Evolutionary conservation across 1,140 invertebrate species (phyloP).

Genomic region (Dufourea novaeangliae): DNA sequence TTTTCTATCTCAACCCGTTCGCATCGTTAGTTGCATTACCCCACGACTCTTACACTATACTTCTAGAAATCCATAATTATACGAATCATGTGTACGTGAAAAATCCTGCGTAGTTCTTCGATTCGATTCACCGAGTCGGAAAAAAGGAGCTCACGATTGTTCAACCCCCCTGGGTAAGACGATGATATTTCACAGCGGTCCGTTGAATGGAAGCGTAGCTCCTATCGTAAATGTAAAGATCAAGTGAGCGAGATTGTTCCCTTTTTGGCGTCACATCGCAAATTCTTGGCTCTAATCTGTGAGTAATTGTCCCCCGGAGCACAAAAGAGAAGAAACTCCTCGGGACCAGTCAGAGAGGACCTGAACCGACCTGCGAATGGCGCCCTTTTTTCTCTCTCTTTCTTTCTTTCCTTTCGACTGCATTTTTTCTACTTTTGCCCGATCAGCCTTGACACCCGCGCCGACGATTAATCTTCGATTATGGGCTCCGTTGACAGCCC

Average conservation of each 20-base stretch:
- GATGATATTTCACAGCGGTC: slow-evolving; percentile 70
- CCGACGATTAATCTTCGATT: slow-evolving; percentile 75
- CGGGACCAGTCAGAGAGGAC: slow-evolving; percentile 38
- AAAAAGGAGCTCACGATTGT: slow-evolving; percentile 36
- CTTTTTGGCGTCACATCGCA: slow-evolving; percentile 65
- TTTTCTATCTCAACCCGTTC: background rate
- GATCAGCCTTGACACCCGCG: slow-evolving; percentile 56
- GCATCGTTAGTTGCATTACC: background rate
- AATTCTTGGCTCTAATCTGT: slow-evolving; percentile 76
- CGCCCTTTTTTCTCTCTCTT: slow-evolving; percentile 41
- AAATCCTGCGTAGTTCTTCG: slow-evolving; percentile 11
- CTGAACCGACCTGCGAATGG: slow-evolving; percentile 36
- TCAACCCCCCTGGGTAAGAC: slow-evolving; percentile 60
- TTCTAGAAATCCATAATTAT: slow-evolving; percentile 21
- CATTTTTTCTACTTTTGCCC: slow-evolving; percentile 42
- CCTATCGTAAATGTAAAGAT: slow-evolving; percentile 74
- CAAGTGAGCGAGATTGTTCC: slow-evolving; percentile 69
- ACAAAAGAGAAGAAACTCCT: slow-evolving; percentile 63
- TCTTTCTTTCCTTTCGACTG: background rate
- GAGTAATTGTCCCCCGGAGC: slow-evolving; percentile 73
- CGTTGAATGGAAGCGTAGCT: slow-evolving; percentile 55
- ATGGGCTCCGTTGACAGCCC: slow-evolving; percentile 69
- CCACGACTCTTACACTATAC: too few relatives aligned
- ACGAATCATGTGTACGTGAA: slow-evolving; percentile 16
- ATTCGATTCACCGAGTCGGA: slow-evolving; percentile 25